Evolutionary conservation across 1,140 invertebrate genomes (phyloP), one percentile per base, ranked within the genome.

Genomic region (Listronotus oregonensis): DNA sequence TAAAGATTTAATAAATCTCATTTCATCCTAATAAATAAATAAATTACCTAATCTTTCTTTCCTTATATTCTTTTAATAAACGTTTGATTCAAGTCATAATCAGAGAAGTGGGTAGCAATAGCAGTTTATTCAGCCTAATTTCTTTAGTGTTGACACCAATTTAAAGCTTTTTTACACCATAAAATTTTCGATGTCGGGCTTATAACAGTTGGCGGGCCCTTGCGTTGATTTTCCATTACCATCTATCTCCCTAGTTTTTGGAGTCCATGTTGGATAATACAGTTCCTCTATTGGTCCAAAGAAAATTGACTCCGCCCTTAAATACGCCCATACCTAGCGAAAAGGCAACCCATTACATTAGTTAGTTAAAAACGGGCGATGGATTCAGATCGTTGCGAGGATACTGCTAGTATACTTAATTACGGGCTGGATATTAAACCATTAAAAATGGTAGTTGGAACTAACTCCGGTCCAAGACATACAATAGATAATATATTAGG

Each of bases 401-500:
- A 78, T 60, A 77, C 76, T 18, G 66, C 74, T 18, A 71, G 69
- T 56, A 68, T 76, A 64, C 69, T 78, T 18, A 68, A 70, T 67
- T 77, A 71, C 74, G 76, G 74, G 46, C 46, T 71, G 60, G 73
- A 73, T 51, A 66, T 75, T 64, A 78, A 78, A 74, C 76, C 76
- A 31, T 61, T 76, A 57, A 72, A 75, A 68, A 75, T 77, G 75
- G 71, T 77, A 44, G 72, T 76, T 34, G 73, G 73, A 58, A 73
- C 71, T 64, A 67, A 66, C 55, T 61, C 71, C 44, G 79, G 80
- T 18, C 80, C 80, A 3, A 66, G 80, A 62, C 80, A 81, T 55
- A 81, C 80, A 21, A 81, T 81, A 21, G 80, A 81, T 61, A 79
- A 80, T 57, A 81, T 81, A 32, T 69, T 81, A 15, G 80, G 80